Base-by-base conservation (phyloP, 2,888 invertebrate species). In the Phymatocera aterrima region DNA sequence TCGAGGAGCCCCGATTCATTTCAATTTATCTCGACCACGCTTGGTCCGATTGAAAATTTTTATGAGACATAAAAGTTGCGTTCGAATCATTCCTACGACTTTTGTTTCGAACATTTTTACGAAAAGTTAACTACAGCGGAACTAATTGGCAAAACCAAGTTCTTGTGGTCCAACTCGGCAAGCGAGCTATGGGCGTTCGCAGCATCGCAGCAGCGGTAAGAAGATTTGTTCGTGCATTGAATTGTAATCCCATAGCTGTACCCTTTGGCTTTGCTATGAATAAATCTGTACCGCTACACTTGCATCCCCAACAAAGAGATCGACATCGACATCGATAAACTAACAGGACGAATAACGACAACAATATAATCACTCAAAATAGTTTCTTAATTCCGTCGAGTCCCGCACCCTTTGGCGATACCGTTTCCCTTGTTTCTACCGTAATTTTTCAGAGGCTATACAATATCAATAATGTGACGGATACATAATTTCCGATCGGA, bases 251-350 rank as follows among this genome's bases (percentile, higher is more conserved):
- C 24, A 46, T 46, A 28, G 68, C 68, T 31, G n/a, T 34, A 37
- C n/a, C 61, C 61, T 64, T 64, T 64, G 1, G 61, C 61, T 64
- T 64, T 64, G 61, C 37, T 64, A 64, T 64, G 61, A 64, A 64
- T 64, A 64, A 64, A 64, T 64, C 43, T 68, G 46, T 68, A n/a
- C n/a, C 8, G n/a, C 46, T 68, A n/a, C 43, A 68, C 68, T 43
- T 46, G 24, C 24, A n/a, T n/a, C n/a, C n/a, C 24, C 12, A 8
- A 68, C 46, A 68, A 28, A 28, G 46, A 28, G 18, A 12, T 34
- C 43, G 43, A 64, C 61, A 37, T 64, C 61, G 12, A 18, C 4
- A 64, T 37, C 61, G 37, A 64, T 37, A 64, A 64, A 37, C 31
- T 34, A 21, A 64, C 37, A 37, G n/a, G 34, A 37, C 37, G 12